Evolutionary conservation across 2,113 vertebrate species (phyloP).

Genomic region (Camelus dromedarius): DNA sequence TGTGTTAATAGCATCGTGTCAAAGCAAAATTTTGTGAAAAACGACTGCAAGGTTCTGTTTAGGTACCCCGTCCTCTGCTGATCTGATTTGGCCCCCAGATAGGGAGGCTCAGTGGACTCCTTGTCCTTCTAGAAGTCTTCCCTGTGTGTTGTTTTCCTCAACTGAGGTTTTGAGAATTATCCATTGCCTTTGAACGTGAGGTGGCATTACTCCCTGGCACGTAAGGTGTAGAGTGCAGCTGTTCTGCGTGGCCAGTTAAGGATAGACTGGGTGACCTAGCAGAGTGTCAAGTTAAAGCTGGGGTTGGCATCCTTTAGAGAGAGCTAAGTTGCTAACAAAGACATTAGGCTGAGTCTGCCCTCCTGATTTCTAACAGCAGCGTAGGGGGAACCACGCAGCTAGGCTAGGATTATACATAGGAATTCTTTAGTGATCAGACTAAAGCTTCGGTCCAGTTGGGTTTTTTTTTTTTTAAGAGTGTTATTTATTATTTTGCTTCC

Average conservation of each 20-base stretch:
- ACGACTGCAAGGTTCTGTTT: background rate
- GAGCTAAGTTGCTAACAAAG: background rate
- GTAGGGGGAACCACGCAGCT: background rate
- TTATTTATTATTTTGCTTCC: no score
- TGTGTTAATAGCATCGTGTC: background rate
- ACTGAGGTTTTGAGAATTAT: background rate
- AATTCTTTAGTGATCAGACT: background rate
- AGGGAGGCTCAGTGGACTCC: background rate
- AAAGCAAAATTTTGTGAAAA: conserved; percentile 26
- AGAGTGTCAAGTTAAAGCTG: background rate
- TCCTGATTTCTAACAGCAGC: background rate
- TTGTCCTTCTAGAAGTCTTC: background rate
- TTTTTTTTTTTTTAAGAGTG: no score
- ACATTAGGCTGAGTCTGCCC: background rate
- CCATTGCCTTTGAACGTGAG: background rate
- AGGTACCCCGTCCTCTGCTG: background rate
- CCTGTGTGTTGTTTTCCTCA: background rate
- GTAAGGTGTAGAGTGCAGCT: background rate
- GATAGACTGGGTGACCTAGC: background rate
- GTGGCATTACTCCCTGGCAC: background rate
- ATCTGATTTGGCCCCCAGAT: background rate
- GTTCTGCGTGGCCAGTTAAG: background rate
- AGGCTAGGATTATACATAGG: background rate
- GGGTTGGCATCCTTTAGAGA: background rate
- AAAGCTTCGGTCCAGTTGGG: no score